These are phyloP conservation scores for Dendroctonus ponderosae DNA, from an alignment of 1,140 invertebrate genomes.

Conservation along the genomic window DNA sequence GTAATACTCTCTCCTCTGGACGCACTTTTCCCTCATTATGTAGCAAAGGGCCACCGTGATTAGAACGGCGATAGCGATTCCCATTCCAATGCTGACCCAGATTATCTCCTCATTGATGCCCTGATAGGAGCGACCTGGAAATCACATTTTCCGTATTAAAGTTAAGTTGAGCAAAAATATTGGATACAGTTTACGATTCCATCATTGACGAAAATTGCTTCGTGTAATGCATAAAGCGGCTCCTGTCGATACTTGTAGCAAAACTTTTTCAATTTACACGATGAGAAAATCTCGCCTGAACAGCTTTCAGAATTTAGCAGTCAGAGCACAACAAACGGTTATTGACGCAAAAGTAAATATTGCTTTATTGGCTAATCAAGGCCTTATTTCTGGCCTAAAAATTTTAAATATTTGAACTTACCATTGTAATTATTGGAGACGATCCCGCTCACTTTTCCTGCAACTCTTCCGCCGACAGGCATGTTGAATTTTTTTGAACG, in stretches of 20 bases:
- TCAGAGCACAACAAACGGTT: no score
- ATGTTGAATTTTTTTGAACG: conserved; percentile 25
- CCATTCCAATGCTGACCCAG: conserved; percentile 83
- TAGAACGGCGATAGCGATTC: conserved; percentile 74
- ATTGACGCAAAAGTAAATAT: no score
- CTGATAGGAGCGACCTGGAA: conserved; percentile 69
- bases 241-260: no score
- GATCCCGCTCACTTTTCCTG: conserved; percentile 50
- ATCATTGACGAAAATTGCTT: no score
- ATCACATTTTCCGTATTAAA: conserved; percentile 4
- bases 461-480: conserved; percentile 50
- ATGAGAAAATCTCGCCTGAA: no score
- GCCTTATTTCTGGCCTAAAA: no score
- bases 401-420: conserved; percentile 35
- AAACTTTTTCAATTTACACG: no score
- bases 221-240: no score
- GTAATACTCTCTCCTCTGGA: conserved; percentile 69
- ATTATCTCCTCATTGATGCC: conserved; percentile 84
- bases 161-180: no score
- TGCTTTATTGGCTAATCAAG: no score
- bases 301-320: no score
- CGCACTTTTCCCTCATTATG: conserved; percentile 74
- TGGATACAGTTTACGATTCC: no score
- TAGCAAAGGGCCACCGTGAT: conserved; percentile 79
- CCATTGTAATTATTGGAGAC: conserved; percentile 50